These are phyloP conservation scores for Microtus richardsoni DNA, from an alignment of 2,113 vertebrate genomes.

Conservation along the genomic window DNA sequence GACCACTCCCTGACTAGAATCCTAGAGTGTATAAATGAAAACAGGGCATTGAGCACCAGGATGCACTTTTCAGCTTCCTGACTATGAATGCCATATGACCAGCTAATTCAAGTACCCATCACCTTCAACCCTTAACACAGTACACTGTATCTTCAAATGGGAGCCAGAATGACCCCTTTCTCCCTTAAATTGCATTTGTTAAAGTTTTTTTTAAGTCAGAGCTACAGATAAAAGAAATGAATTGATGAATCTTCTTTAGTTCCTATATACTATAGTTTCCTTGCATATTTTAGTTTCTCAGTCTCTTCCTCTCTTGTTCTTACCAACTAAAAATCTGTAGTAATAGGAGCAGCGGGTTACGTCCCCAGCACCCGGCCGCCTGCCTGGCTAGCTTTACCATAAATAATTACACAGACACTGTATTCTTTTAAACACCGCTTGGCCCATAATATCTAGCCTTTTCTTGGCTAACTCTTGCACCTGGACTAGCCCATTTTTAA, in stretches of 20 bases:
- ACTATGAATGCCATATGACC: not conserved
- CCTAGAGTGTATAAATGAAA: not conserved
- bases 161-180: not conserved
- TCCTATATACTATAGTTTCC: not conserved
- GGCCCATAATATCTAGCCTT: no score
- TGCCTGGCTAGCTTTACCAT: no score
- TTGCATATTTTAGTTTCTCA: no score
- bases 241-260: not conserved
- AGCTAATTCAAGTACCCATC: not conserved
- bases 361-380: no score
- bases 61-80: not conserved
- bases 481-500: no score
- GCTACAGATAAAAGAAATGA: not conserved
- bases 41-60: not conserved
- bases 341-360: no score
- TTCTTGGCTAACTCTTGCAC: no score
- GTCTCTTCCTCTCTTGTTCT: not conserved
- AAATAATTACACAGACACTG: no score
- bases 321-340: no score
- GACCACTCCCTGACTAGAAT: not conserved
- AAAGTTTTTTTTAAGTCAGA: no score
- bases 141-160: not conserved
- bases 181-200: not conserved
- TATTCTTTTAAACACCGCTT: no score
- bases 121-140: no score